A percentile compares a stretch with the other conserved stretches of the same genome.
phyloP scores from a whole-genome alignment of 2,797 vertebrate genomes.

The Coilia nasus region DNA sequence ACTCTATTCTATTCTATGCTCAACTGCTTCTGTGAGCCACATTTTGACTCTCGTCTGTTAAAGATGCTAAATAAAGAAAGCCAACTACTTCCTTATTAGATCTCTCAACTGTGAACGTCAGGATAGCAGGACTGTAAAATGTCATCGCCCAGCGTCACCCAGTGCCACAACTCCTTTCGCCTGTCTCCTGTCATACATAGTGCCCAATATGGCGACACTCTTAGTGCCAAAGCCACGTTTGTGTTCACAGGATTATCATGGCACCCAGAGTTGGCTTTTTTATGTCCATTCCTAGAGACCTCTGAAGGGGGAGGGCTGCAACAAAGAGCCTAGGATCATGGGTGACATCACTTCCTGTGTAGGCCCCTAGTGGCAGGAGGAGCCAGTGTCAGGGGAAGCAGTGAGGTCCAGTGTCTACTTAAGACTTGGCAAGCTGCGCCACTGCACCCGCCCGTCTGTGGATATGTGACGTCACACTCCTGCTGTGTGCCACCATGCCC shows the following conservation, averaged over 20 bases:
- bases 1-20: too few relatives aligned
- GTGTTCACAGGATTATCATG: constrained; percentile 24
- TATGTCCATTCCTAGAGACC: constrained; percentile 17
- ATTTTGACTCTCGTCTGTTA: too few relatives aligned
- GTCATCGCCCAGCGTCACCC: not conserved
- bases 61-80: too few relatives aligned
- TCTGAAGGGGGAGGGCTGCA: not conserved
- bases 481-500: not conserved
- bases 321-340: not conserved
- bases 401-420: not conserved
- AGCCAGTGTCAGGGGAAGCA: not conserved
- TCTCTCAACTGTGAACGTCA: not conserved
- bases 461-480: not conserved
- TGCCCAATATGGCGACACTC: not conserved
- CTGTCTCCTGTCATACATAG: not conserved
- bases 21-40: too few relatives aligned
- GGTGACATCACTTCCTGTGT: constrained; percentile 21
- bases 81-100: not conserved
- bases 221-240: constrained; percentile 16
- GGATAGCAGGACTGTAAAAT: not conserved
- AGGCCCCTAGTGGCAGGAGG: too few relatives aligned
- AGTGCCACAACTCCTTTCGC: not conserved
- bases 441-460: too few relatives aligned
- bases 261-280: constrained; percentile 30
- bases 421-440: too few relatives aligned